Evolutionary conservation across 2,113 vertebrate species (phyloP).

Genomic region (Upupa epops): DNA sequence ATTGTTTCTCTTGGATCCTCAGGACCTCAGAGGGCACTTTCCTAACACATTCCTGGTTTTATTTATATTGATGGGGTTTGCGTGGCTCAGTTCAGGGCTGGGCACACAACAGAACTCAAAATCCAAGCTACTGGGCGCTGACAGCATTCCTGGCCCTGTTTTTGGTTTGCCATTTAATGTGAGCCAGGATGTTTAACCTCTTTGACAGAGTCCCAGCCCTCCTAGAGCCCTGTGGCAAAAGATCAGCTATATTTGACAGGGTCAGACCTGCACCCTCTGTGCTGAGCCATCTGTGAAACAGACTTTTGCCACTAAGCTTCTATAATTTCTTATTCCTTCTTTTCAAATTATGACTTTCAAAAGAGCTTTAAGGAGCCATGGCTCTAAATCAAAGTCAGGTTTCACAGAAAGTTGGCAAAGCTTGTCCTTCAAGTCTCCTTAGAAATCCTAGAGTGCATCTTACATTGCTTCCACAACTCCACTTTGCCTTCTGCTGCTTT

Average conservation of each 20-base stretch:
- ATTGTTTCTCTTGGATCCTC: neutral
- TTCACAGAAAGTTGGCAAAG: neutral
- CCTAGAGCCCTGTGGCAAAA: fast-evolving
- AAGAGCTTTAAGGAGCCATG: neutral
- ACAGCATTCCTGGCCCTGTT: neutral
- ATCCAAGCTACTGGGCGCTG: neutral
- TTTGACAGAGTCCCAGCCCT: neutral
- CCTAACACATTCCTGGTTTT: neutral
- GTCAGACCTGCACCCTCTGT: neutral
- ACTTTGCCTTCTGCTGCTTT: neutral
- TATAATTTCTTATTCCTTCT: neutral
- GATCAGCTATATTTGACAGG: neutral
- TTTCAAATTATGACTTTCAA: neutral
- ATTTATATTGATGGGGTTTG: neutral
- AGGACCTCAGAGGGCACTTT: fast-evolving
- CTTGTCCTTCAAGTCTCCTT: neutral
- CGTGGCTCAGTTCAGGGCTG: neutral
- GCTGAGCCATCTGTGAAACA: neutral
- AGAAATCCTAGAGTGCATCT: neutral
- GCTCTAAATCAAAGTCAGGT: neutral
- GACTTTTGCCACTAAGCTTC: neutral
- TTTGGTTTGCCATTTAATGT: fast-evolving
- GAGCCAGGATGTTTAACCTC: neutral
- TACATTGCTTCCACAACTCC: neutral
- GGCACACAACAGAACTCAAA: neutral